Evolutionary conservation across 2,113 vertebrate species (phyloP), one percentile per base, ranked within the genome.

Genomic region (Delphinapterus leucas): DNA sequence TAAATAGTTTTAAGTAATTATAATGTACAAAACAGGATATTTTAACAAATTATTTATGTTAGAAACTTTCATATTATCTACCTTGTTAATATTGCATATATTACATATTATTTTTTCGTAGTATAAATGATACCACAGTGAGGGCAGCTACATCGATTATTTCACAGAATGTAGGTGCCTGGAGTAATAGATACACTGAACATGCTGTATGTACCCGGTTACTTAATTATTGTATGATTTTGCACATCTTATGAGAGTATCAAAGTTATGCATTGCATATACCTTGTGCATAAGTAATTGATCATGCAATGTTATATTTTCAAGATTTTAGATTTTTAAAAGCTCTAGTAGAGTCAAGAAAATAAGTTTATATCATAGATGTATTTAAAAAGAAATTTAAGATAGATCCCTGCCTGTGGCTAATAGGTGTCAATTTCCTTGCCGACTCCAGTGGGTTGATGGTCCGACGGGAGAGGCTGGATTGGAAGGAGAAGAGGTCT

Each of bases 141-240:
- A 49, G 81, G 88, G 41, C 21, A 68, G 9, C 63, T 28, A 4
- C 20, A 15, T 18, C 1, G 25, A 6, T 58, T 53, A 28, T 20
- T 71, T 85, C 15, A 18, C 2, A 77, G 1, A 44, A 13, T 5
- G 0, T 23, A 33, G 33, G 65, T 31, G 44, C 38, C 26, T 77
- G 33, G 53, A 47, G 8, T 14, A 28, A 12, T 14, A 38, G 36
- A 15, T 73, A 11, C 18, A 4, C 6, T 38, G 58, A 49, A 4
- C 23, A 2, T 31, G 1, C 18, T 36, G 0, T 68, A 7, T 5
- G 36, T 36, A 1, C 1, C 0, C 17, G 6, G 14, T 21, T 5
- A 13, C 11, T 13, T 26, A 36, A 1, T 61, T 70, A 2, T 11
- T 67, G 49, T 3, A 1, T 33, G 25, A 25, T 67, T 4, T 3